phyloP scores from a whole-genome alignment of 1,140 invertebrate species.

The Tetraneura akinire region DNA sequence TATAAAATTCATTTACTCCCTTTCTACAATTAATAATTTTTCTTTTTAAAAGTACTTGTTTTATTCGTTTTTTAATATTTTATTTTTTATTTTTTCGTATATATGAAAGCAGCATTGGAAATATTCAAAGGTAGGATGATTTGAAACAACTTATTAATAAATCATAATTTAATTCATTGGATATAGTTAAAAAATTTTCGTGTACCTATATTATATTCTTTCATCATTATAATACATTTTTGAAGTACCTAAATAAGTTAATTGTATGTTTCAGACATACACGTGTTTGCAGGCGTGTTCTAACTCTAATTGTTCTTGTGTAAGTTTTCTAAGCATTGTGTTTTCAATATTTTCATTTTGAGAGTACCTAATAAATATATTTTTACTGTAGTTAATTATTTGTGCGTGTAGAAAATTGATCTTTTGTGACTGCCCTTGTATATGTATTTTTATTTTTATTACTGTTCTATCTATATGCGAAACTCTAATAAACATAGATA shows the following conservation, averaged over 20 bases:
- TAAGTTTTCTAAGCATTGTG: slow-evolving; percentile 55
- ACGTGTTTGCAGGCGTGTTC: slow-evolving; percentile 86
- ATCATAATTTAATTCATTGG: slow-evolving; percentile 17
- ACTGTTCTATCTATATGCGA: background rate
- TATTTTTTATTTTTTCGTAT: slow-evolving; percentile 26
- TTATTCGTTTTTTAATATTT: slow-evolving; percentile 8
- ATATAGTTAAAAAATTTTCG: background rate
- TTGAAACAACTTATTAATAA: background rate
- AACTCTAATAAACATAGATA: background rate
- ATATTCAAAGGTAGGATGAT: slow-evolving; percentile 49
- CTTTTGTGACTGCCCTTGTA: background rate
- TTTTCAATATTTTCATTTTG: slow-evolving; percentile 47
- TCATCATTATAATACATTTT: slow-evolving; percentile 10
- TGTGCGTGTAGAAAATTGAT: slow-evolving; percentile 16
- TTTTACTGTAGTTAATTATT: background rate
- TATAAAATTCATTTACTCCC: no score
- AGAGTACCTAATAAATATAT: slow-evolving; percentile 33
- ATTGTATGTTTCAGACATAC: slow-evolving; percentile 74
- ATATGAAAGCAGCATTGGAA: slow-evolving; percentile 52
- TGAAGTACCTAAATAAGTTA: background rate
- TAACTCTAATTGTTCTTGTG: slow-evolving; percentile 67
- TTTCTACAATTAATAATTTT: no score
- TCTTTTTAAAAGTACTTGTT: background rate
- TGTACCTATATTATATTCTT: background rate
- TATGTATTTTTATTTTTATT: background rate